Evolutionary conservation across 1,140 invertebrate genomes (phyloP).

Genomic region (Lutraria rhynchaena): DNA sequence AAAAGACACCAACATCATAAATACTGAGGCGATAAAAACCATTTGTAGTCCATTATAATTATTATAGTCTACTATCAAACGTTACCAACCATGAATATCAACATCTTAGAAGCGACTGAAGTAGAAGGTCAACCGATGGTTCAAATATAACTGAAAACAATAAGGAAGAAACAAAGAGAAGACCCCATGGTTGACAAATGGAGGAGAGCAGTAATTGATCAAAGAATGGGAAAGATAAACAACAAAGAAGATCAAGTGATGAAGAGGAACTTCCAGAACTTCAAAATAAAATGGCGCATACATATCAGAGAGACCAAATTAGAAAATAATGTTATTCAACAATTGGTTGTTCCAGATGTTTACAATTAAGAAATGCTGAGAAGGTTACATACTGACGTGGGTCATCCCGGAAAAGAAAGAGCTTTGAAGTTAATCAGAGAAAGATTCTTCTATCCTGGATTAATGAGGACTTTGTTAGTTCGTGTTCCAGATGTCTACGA

Average conservation of each 20-base stretch:
- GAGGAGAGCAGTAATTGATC: conserved; percentile 5
- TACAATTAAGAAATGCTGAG: no score
- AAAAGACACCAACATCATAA: conserved; percentile 2
- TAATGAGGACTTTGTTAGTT: conserved; percentile 14
- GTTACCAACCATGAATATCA: neutral
- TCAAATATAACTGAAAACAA: neutral
- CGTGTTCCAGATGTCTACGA: conserved; percentile 34
- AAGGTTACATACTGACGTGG: no score
- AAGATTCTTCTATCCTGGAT: conserved; percentile 16
- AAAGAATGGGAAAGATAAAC: neutral
- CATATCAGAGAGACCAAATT: neutral
- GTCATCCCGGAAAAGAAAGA: no score
- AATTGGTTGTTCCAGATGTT: neutral
- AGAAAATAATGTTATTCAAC: neutral
- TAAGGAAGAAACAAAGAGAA: no score
- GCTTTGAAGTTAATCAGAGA: neutral
- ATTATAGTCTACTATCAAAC: neutral
- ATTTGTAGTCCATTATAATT: neutral
- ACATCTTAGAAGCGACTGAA: conserved; percentile 16
- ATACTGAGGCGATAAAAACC: neutral
- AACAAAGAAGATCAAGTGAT: conserved; percentile 3
- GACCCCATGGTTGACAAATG: conserved; percentile 13
- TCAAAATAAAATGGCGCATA: conserved; percentile 29
- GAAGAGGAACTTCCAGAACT: conserved; percentile 37
- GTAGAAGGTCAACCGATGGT: neutral